Conservation (phyloP, 1,140 invertebrate genomes). For the Argopecten irradians region DNA sequence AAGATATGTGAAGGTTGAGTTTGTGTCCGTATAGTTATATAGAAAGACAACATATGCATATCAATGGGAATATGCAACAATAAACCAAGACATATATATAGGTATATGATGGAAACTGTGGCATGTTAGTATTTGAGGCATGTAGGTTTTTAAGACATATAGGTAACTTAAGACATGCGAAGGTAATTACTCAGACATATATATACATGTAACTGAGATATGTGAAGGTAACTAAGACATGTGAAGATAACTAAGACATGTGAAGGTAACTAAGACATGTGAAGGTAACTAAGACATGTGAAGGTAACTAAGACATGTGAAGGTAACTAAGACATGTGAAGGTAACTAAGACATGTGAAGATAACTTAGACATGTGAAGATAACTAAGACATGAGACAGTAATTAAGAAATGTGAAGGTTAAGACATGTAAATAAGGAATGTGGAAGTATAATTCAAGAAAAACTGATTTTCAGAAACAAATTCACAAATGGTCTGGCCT, state of each 20-base stretch:
- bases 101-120: neutral
- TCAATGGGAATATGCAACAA: too few species aligned
- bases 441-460: too few species aligned
- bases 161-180: neutral
- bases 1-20: too few species aligned
- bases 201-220: neutral
- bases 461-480: too few species aligned
- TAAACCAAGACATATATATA: too few species aligned
- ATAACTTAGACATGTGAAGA: neutral
- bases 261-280: neutral
- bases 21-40: too few species aligned
- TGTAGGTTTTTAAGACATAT: neutral
- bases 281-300: neutral
- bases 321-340: neutral
- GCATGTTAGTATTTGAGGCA: neutral
- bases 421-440: too few species aligned
- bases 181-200: neutral
- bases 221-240: neutral
- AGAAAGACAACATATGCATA: too few species aligned
- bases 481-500: too few species aligned
- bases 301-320: neutral
- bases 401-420: neutral
- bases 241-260: neutral
- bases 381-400: neutral
- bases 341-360: neutral